Evolutionary conservation across 1,140 invertebrate genomes (phyloP).

Genomic region (Atta cephalotes): DNA sequence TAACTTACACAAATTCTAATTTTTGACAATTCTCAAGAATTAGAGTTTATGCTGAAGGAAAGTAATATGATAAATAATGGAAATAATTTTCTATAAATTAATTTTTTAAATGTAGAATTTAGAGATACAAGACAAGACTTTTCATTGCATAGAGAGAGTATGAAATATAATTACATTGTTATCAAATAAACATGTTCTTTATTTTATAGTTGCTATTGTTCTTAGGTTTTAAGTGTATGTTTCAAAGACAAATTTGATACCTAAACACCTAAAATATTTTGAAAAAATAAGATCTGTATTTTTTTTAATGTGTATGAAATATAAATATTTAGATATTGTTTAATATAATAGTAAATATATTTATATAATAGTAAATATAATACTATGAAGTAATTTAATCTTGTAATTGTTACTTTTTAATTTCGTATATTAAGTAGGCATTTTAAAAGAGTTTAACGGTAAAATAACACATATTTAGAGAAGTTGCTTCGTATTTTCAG

Average conservation of each 20-base stretch:
- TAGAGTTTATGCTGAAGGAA: background rate
- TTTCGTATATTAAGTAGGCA: background rate
- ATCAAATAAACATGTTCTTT: conserved; percentile 25
- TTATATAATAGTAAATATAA: background rate
- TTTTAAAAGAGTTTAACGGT: background rate
- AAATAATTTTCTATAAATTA: background rate
- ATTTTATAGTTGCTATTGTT: background rate
- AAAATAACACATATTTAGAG: conserved; percentile 1
- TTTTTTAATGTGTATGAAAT: background rate
- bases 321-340: background rate
- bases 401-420: background rate
- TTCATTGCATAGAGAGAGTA: background rate
- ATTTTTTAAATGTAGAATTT: background rate
- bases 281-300: background rate
- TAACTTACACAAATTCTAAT: too few relatives aligned
- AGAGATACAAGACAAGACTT: background rate
- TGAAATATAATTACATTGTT: background rate
- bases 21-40: background rate
- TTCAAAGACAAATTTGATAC: background rate
- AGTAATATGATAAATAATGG: conserved; percentile 29
- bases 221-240: background rate
- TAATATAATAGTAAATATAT: too few relatives aligned
- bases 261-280: background rate
- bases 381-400: background rate
- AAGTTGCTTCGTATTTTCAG: conserved; percentile 26